Evolutionary conservation across 2,797 vertebrate genomes (phyloP).

Genomic region (Anniella stebbinsi): DNA sequence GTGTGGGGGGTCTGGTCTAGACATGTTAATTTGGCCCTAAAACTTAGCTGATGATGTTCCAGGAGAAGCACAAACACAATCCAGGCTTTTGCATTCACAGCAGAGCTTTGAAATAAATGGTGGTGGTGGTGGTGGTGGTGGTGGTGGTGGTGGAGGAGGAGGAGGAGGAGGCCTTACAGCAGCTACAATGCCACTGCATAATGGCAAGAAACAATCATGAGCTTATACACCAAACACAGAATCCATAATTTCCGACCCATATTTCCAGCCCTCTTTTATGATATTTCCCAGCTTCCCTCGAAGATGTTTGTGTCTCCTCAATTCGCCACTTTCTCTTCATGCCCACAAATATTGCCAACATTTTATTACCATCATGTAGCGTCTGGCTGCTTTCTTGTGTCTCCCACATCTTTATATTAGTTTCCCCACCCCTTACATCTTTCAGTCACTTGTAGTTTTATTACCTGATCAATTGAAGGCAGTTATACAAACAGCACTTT

Average conservation of each 20-base stretch:
- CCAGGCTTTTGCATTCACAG: not conserved
- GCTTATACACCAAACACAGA: conserved; percentile 20
- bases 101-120: not conserved
- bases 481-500: conserved; percentile 49
- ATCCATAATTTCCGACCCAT: not conserved
- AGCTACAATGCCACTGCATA: not conserved
- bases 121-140: too few species aligned
- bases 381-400: conserved; percentile 10
- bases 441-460: conserved; percentile 32
- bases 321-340: conserved; percentile 22
- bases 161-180: not conserved
- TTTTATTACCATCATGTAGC: not conserved
- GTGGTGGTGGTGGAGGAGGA: too few species aligned
- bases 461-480: conserved; percentile 38
- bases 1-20: not conserved
- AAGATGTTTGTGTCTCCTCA: not conserved
- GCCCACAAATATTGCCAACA: not conserved
- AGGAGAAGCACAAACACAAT: not conserved
- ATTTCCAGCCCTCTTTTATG: not conserved
- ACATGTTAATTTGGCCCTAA: not conserved
- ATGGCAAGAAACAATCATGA: not conserved
- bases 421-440: conserved; percentile 9
- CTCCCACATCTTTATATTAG: conserved; percentile 19
- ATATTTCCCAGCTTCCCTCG: not conserved
- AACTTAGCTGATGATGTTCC: not conserved